Evolutionary conservation across 2,888 invertebrate genomes (phyloP), one percentile per base, ranked within the genome.

Genomic region (Syrphus vitripennis): DNA sequence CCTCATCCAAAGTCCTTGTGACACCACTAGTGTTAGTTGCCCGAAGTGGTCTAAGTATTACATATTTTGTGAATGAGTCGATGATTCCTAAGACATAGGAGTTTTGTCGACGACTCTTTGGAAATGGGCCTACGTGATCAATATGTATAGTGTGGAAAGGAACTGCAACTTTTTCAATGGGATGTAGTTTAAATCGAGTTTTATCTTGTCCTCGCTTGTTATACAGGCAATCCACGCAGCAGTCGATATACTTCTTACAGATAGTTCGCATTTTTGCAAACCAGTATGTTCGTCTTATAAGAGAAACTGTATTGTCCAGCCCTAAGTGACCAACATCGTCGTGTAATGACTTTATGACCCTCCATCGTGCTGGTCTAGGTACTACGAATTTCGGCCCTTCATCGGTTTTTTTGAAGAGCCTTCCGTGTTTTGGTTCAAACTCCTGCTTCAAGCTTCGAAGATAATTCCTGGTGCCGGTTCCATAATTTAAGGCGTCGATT

Each of bases 291-390:
- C 34, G 37, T 26, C 34, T 4, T 1, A 55, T 14, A 7, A 29
- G 16, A 19, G 37, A n/a, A n/a, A 80, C 3, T 0, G 74, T 80
- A 45, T 69, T 76, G 6, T 37, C 29, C 3, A 71, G 19, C 4
- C 31, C 55, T 12, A 78, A 61, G 42, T 78, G 69, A 59, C 82
- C 67, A 34, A 48, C 12, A n/a, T 69, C 75, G 21, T 81, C 81
- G 42, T 75, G 74, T 1, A 12, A 34, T 24, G 75, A 37, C 16
- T 45, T 31, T 12, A 45, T 45, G 9, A 57, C 29, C 24, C 69
- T 10, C 50, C 50, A 63, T 21, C 61, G 16, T 10, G 34, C 12
- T 45, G 19, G 4, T 16, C 26, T 42, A n/a, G 50, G 37, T 29
- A 59, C 59, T 16, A 21, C 16, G 21, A 40, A 70, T 4, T 70